Percentiles rank a stretch among this genome's conserved stretches.
Conservation (phyloP, 37 sponge, comb jelly and placozoan species). For the Halisarca cf. caerulea region DNA sequence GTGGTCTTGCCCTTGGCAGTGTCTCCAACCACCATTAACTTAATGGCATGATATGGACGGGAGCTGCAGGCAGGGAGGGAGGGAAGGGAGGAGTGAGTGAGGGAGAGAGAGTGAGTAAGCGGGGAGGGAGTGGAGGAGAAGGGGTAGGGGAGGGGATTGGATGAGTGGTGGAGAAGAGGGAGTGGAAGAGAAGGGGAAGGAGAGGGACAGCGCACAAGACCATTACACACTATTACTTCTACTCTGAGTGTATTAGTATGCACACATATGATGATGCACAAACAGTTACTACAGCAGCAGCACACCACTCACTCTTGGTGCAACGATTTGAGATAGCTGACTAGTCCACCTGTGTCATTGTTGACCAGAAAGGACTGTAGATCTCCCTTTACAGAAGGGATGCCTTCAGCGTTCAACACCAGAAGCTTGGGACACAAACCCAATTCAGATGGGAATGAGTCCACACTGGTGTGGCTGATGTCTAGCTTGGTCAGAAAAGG, state of each 20-base stretch:
- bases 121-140: no score
- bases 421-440: constrained; percentile 47
- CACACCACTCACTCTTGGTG: constrained; percentile 57
- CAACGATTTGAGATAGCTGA: constrained; percentile 55
- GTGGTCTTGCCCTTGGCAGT: constrained; percentile 83
- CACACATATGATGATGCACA: no score
- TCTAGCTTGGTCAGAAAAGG: constrained; percentile 47
- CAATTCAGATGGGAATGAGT: constrained; percentile 51
- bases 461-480: constrained; percentile 39
- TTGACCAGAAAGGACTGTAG: constrained; percentile 21
- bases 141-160: no score
- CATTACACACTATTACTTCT: no score
- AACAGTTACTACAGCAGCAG: no score
- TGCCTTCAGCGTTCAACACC: constrained; percentile 45
- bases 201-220: no score
- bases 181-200: no score
- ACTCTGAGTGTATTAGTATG: no score
- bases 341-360: constrained; percentile 29
- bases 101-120: no score
- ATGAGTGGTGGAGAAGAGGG: no score
- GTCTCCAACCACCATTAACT: constrained; percentile 80
- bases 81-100: no score
- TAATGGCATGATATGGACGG: constrained; percentile 69
- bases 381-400: constrained; percentile 35
- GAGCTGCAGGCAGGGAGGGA: constrained; percentile 38